A percentile compares a stretch with the other conserved stretches of the same genome.
Evolutionary conservation across 2,113 vertebrate genomes (phyloP).

Genomic region (Hydrochoerus hydrochaeris): DNA sequence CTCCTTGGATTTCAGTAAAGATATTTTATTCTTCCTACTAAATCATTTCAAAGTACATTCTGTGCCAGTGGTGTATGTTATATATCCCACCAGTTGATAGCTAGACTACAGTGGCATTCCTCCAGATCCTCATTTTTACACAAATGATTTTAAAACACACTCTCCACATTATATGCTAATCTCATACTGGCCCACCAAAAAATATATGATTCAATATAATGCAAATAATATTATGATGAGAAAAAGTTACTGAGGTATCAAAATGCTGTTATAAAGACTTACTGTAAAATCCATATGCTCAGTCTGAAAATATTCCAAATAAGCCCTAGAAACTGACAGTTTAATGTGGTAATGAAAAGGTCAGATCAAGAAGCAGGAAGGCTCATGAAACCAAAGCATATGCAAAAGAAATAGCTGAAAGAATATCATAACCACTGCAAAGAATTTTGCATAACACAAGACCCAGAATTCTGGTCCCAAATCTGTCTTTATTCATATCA

Average conservation of each 20-base stretch:
- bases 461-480: not conserved
- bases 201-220: constrained; percentile 63
- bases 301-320: constrained; percentile 73
- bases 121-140: constrained; percentile 68
- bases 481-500: constrained; percentile 13
- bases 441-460: not conserved
- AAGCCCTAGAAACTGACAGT: constrained; percentile 64
- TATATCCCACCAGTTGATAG: constrained; percentile 53
- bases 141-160: constrained; percentile 71
- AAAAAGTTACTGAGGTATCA: constrained; percentile 72
- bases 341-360: constrained; percentile 72
- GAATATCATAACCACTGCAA: constrained; percentile 35
- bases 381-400: constrained; percentile 59
- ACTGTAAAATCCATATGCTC: constrained; percentile 78
- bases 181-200: constrained; percentile 73
- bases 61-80: not conserved
- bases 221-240: constrained; percentile 69
- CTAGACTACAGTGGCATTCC: constrained; percentile 20
- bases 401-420: constrained; percentile 46
- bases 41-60: constrained; percentile 64
- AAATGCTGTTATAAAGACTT: constrained; percentile 68
- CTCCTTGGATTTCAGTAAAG: constrained; percentile 61
- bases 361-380: constrained; percentile 66
- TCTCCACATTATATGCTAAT: constrained; percentile 70
- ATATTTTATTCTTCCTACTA: constrained; percentile 69